phyloP scores from a whole-genome alignment of 2,113 vertebrate genomes.

The Spheniscus mendiculus region DNA sequence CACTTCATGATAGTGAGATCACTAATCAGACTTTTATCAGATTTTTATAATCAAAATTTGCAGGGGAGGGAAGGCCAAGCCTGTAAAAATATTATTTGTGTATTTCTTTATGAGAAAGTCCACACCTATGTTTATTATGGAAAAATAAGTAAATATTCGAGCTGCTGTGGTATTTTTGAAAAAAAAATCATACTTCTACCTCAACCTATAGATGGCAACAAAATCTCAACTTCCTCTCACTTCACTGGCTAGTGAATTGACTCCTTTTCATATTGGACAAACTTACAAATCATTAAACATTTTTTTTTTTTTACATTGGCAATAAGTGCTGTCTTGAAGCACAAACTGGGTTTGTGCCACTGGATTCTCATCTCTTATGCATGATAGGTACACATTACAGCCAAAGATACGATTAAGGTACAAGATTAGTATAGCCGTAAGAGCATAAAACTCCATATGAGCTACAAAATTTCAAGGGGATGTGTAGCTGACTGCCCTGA shows the following conservation, averaged over 20 bases:
- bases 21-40: not conserved
- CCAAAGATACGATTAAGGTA: not conserved
- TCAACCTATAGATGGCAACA: not conserved
- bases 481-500: not conserved
- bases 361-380: not conserved
- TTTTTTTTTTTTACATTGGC: not conserved
- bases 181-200: not conserved
- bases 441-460: not conserved
- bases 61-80: not conserved
- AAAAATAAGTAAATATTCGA: not conserved
- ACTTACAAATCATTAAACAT: not conserved
- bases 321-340: not conserved
- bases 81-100: not conserved
- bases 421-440: not conserved
- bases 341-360: not conserved
- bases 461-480: not conserved
- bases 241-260: not conserved
- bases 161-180: not conserved
- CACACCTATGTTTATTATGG: not conserved
- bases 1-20: not conserved
- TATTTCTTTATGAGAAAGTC: not conserved
- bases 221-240: not conserved
- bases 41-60: not conserved
- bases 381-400: not conserved
- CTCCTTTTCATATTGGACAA: not conserved